Evolutionary conservation across 2,113 vertebrate species (phyloP).

Genomic region (Ciconia boyciana): DNA sequence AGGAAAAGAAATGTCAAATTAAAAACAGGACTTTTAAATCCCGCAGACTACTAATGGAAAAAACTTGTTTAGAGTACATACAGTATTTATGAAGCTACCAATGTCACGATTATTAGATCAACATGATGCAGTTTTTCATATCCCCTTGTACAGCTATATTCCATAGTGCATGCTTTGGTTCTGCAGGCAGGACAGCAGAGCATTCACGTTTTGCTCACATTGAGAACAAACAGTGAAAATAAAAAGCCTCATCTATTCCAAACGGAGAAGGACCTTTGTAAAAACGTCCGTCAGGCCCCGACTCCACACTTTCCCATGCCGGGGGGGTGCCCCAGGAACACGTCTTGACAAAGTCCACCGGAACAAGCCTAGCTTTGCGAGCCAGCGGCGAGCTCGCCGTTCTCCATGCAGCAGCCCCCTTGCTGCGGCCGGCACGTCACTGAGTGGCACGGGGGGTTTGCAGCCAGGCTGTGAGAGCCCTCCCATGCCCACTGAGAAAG

Average conservation of each 20-base stretch:
- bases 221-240: slow-evolving; percentile 27
- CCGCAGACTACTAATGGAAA: slow-evolving; percentile 82
- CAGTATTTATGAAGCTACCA: slow-evolving; percentile 85
- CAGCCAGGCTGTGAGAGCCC: background rate
- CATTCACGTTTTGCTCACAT: slow-evolving; percentile 52
- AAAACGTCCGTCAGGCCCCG: background rate
- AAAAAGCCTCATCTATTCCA: background rate
- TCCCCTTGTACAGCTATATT: slow-evolving; percentile 71
- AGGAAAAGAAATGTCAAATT: slow-evolving; percentile 75
- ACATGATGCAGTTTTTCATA: slow-evolving; percentile 67
- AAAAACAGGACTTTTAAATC: slow-evolving; percentile 71
- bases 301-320: background rate
- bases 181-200: slow-evolving; percentile 62
- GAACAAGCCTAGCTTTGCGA: background rate
- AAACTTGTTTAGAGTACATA: slow-evolving; percentile 80
- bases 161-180: slow-evolving; percentile 75
- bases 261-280: background rate
- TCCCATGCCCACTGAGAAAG: background rate
- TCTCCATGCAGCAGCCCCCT: background rate
- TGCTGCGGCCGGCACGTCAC: fast-evolving
- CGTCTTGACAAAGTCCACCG: background rate
- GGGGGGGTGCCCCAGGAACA: background rate
- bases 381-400: background rate
- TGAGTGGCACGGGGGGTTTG: background rate
- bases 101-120: slow-evolving; percentile 77